Evolutionary conservation across 2,888 invertebrate species (phyloP), one percentile per base, ranked within the genome.

Genomic region (Ectemnius lituratus): DNA sequence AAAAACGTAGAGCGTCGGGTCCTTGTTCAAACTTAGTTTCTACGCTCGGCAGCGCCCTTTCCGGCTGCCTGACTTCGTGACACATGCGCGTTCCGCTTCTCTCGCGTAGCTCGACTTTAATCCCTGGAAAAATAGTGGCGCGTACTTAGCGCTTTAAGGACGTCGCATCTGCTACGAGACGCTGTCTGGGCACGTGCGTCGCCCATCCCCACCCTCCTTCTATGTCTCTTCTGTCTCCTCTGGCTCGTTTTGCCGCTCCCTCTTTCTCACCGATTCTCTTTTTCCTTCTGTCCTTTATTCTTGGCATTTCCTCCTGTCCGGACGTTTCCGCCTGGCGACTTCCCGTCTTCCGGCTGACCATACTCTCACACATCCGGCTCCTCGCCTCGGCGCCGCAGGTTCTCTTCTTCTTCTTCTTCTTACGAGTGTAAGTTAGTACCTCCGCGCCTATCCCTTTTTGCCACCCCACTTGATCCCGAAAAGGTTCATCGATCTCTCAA

Each of bases 141-240:
- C 78, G 78, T 82, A 82, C 80, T 82, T 82, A 82, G 78, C 80
- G 78, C 76, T 80, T 80, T 77, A 82, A 82, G 82, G 73, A 82
- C 76, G 78, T 80, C 75, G 75, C 82, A 78, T 82, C 76, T 78
- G 82, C 73, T 76, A 82, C 73, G 79, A 70, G 74, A 64, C 68
- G 49, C 72, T 70, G 75, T 77, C 81, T 71, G 70, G 65, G 74
- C 82, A 80, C 78, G 82, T 81, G 82, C 76, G 57, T 61, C 68
- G 59, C 80, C 70, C 76, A 67, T 57, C 72, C 67, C 47, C 56
- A 67, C 27, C 56, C 70, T 67, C 49, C 49, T 67, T 56, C 20
- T 37, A 56, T 52, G 37, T 45, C 20, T 18, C 18, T 28, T 62
- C 59, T 56, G 18, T 45, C 23, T 65, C 56, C n/a, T 37, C 47